Percentiles rank a stretch among this genome's conserved stretches.
These are phyloP conservation scores for Phalacrocorax pelagicus DNA, from an alignment of 2,113 vertebrate species.

Conservation along the genomic window DNA sequence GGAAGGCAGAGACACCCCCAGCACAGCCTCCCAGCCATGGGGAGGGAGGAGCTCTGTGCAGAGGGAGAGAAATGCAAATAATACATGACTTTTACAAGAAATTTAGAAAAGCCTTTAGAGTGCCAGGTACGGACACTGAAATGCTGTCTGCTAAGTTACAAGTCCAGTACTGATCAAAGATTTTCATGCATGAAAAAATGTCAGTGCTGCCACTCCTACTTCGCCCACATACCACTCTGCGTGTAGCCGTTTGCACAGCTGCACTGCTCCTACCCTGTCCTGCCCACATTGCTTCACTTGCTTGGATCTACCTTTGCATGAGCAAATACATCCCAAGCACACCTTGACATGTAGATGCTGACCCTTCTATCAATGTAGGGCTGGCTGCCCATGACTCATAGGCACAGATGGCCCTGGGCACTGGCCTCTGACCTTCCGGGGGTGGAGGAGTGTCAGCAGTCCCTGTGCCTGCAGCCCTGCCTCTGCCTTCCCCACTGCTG, in stretches of 20 bases:
- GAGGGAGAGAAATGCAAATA: background rate
- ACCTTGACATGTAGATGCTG: background rate
- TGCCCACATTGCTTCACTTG: background rate
- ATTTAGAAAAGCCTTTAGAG: background rate
- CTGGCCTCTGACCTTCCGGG: background rate
- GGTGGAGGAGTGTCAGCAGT: background rate
- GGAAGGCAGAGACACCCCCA: background rate
- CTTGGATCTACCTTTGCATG: background rate
- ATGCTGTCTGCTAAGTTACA: background rate
- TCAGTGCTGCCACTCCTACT: background rate
- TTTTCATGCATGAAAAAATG: background rate
- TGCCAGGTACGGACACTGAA: background rate
- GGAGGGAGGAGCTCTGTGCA: background rate
- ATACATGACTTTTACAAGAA: background rate
- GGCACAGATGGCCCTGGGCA: background rate
- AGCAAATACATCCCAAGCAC: accelerated
- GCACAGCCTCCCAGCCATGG: background rate
- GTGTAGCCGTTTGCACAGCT: background rate
- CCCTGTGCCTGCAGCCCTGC: background rate
- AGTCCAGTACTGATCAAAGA: background rate
- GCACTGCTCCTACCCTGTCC: accelerated
- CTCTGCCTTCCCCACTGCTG: background rate
- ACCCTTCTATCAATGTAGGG: accelerated
- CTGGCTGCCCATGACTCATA: background rate
- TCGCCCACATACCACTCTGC: accelerated